Evolutionary conservation across 2,113 vertebrate species (phyloP).

Genomic region (Planiliza haematocheilus): DNA sequence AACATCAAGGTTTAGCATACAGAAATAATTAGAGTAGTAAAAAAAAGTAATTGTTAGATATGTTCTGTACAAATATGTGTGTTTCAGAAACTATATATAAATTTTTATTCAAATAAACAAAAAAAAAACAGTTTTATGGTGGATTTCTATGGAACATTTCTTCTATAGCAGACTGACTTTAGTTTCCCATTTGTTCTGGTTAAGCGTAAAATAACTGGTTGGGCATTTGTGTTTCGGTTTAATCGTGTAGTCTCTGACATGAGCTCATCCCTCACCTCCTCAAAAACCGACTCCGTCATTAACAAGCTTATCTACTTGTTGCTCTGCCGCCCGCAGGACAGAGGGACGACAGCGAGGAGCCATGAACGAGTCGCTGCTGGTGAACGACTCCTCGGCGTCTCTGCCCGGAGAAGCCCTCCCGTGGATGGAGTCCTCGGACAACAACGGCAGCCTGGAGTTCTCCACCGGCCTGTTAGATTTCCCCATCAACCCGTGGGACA

Average conservation of each 20-base stretch:
- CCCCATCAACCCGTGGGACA: constrained; percentile 94
- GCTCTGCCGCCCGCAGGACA: constrained; percentile 56
- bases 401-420: constrained; percentile 48
- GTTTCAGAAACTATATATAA: too few relatives aligned
- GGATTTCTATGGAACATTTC: not conserved
- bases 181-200: too few relatives aligned
- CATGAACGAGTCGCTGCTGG: constrained; percentile 87
- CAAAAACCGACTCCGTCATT: not conserved
- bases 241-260: too few relatives aligned
- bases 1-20: too few relatives aligned
- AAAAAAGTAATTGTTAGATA: too few relatives aligned
- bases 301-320: not conserved
- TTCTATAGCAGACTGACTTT: not conserved
- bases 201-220: too few relatives aligned
- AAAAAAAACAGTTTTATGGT: not conserved
- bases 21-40: too few relatives aligned
- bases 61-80: too few relatives aligned
- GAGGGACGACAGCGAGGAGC: constrained; percentile 50
- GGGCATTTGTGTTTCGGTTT: too few relatives aligned
- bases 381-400: constrained; percentile 81
- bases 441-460: constrained; percentile 82
- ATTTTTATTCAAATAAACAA: not conserved
- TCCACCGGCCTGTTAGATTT: constrained; percentile 82
- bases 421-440: constrained; percentile 68
- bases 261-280: too few relatives aligned